Percentiles rank a stretch among this genome's conserved stretches.
Conservation (phyloP, 2,888 invertebrate genomes). For the Orthonevra nobilis region DNA sequence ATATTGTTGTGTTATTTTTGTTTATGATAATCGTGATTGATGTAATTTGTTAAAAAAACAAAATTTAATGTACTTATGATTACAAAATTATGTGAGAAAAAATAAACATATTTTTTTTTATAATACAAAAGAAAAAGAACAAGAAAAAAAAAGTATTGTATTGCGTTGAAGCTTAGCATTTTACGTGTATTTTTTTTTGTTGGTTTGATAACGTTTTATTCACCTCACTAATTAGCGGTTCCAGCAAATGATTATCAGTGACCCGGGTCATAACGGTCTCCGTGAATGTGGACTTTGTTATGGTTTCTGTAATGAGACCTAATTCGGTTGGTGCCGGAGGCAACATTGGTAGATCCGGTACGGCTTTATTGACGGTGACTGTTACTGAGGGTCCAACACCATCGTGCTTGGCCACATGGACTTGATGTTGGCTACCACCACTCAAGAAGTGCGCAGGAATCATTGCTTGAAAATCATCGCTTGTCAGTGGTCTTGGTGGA, state of each 20-base stretch:
- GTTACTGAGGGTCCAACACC: constrained; percentile 83
- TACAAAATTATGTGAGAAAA: constrained; percentile 13
- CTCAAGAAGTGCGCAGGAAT: constrained; percentile 94
- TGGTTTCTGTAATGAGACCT: constrained; percentile 95
- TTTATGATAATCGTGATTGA: constrained; percentile 28
- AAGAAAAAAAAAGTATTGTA: constrained; percentile 40
- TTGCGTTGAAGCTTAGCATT: constrained; percentile 62
- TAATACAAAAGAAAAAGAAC: constrained; percentile 37
- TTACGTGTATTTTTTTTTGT: constrained; percentile 61
- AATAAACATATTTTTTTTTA: constrained; percentile 29
- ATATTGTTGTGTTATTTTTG: constrained; percentile 22
- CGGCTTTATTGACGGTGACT: constrained; percentile 90
- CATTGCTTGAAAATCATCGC: constrained; percentile 97
- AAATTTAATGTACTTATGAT: constrained; percentile 15
- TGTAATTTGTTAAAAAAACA: constrained; percentile 5
- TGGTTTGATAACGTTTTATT: constrained; percentile 76
- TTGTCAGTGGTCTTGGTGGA: constrained; percentile 90
- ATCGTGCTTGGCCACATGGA: constrained; percentile 79
- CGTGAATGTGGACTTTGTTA: constrained; percentile 97
- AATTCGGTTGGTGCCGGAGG: constrained; percentile 91
- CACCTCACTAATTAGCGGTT: constrained; percentile 94
- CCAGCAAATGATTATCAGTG: constrained; percentile 94
- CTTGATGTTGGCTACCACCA: constrained; percentile 87
- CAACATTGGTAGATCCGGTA: constrained; percentile 86
- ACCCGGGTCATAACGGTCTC: constrained; percentile 96